Percentiles rank a stretch among this genome's conserved stretches.
phyloP scores from a whole-genome alignment of 2,113 vertebrate genomes.

The Oncorhynchus keta region DNA sequence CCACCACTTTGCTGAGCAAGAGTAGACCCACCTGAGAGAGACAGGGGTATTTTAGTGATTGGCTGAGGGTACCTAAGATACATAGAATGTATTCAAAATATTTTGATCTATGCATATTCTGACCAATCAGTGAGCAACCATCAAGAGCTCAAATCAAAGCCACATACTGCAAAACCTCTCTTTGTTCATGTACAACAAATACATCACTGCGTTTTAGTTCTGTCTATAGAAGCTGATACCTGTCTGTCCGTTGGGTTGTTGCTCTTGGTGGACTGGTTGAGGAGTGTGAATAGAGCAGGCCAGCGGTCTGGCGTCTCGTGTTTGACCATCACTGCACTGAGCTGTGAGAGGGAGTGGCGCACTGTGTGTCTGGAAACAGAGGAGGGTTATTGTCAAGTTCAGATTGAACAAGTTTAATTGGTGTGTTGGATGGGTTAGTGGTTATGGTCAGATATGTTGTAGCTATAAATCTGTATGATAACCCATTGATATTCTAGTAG shows the following conservation, averaged over 20 bases:
- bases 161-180: too few species aligned
- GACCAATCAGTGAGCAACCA: too few species aligned
- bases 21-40: slow-evolving; percentile 79
- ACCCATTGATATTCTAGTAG: background rate
- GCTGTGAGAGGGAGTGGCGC: slow-evolving; percentile 83
- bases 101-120: too few species aligned
- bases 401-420: background rate
- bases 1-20: slow-evolving; percentile 81
- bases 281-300: slow-evolving; percentile 82
- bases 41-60: background rate
- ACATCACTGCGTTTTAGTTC: background rate
- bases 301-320: slow-evolving; percentile 83
- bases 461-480: background rate
- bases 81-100: too few species aligned
- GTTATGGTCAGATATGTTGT: background rate
- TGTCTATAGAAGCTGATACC: slow-evolving; percentile 57
- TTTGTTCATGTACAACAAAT: too few species aligned
- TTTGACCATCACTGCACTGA: slow-evolving; percentile 82
- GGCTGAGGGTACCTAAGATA: too few species aligned
- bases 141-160: too few species aligned
- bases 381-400: background rate
- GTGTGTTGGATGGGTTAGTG: background rate
- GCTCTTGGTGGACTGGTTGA: slow-evolving; percentile 80
- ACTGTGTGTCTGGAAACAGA: slow-evolving; percentile 77
- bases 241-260: slow-evolving; percentile 74